Base-by-base conservation (phyloP, 2,113 vertebrate genomes). In the Catharus minimus region DNA sequence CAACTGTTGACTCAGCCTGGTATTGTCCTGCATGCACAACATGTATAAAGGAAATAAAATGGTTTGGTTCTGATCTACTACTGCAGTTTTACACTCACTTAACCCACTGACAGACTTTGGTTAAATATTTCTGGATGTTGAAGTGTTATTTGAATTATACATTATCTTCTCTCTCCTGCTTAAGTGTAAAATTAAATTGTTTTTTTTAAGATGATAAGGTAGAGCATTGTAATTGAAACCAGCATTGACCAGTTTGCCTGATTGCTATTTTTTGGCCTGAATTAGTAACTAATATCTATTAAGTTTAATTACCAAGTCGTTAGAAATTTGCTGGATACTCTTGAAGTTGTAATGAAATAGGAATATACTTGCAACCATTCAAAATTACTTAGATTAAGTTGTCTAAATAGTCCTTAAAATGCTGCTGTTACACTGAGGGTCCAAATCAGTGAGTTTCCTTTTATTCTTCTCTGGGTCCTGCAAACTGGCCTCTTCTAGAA, bases 61-160 rank as follows among this genome's bases (percentile, higher is more conserved):
- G 0, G 1, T 13, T 17, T 9, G 7, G 2, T 19, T 46, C 14
- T 74, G 27, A 41, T n/a, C 32, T 53, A 0, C 33, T 32, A 1
- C 30, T 44, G 23, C 22, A n/a, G 55, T 62, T 90, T 56, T 67
- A 41, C 3, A 46, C 3, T 21, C 22, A 4, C 23, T 55, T 30
- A 50, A 36, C 21, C 32, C 14, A 5, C 2, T 28, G 52, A 11
- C 16, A 86, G 50, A 22, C n/a, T 71, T 77, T 8, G 14, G 21
- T 57, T 89, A 39, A 92, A 14, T 56, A n/a, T 27, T 78, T 79
- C 20, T 85, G 41, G 13, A 27, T 44, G 15, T 18, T 56, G 7
- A 49, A 14, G 26, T 56, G 38, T 43, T 81, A 26, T 15, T 83
- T 30, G 64, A 82, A n/a, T 65, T n/a, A 16, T 5, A 23, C 0